These are phyloP conservation scores for Drosophila diplacantha DNA, from an alignment of 2,888 invertebrate species.

Conservation along the genomic window DNA sequence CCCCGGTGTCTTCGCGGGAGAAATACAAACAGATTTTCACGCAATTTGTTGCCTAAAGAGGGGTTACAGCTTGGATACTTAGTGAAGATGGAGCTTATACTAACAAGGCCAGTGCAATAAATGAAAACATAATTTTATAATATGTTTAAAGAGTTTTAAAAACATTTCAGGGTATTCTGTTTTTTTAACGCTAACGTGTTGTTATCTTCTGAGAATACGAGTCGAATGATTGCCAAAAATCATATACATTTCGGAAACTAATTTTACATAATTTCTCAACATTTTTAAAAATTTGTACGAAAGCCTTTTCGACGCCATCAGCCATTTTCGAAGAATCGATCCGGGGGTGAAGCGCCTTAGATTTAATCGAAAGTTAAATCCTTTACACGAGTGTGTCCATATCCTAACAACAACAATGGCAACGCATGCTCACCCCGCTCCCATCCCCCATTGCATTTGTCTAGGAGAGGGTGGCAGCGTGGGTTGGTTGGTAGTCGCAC, in stretches of 20 bases:
- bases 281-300: too few relatives aligned
- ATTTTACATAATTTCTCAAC: too few relatives aligned
- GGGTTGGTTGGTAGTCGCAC: conserved; percentile 25
- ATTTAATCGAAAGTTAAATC: conserved; percentile 52
- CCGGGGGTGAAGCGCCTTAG: conserved; percentile 43
- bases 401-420: conserved; percentile 49
- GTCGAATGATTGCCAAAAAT: too few relatives aligned
- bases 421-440: conserved; percentile 54
- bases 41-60: conserved; percentile 58
- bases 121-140: neutral
- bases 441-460: conserved; percentile 13
- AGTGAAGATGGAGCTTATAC: neutral
- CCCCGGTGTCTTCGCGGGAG: conserved; percentile 19
- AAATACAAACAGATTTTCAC: conserved; percentile 62
- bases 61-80: neutral
- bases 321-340: conserved; percentile 53
- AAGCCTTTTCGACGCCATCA: neutral
- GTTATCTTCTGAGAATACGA: too few relatives aligned
- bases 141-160: neutral
- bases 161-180: neutral
- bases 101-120: neutral
- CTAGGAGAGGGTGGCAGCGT: conserved; percentile 52
- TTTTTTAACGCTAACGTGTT: too few relatives aligned
- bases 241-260: too few relatives aligned
- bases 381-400: conserved; percentile 54